These are phyloP conservation scores for Phortica okadai DNA, from an alignment of 2,888 invertebrate genomes.

Conservation along the genomic window DNA sequence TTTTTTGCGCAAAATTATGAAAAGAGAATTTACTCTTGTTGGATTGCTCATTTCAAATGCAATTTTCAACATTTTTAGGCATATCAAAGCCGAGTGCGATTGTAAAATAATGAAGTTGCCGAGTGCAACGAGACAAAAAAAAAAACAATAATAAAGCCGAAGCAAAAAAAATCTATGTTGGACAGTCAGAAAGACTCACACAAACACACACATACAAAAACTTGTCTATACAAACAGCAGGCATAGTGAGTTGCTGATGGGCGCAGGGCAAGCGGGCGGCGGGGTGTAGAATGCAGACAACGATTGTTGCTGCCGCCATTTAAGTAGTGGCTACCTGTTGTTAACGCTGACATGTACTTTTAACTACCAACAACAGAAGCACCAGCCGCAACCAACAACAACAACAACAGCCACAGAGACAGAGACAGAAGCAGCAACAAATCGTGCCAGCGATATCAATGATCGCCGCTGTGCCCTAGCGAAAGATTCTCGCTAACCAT, in stretches of 20 bases:
- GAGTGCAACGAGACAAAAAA: constrained; percentile 66
- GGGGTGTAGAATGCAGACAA: neutral
- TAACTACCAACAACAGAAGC: constrained; percentile 21
- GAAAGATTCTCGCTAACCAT: constrained; percentile 43
- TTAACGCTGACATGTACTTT: constrained; percentile 33
- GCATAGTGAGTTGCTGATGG: constrained; percentile 16
- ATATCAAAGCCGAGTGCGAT: constrained; percentile 67
- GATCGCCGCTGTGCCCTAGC: constrained; percentile 61
- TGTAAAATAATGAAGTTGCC: constrained; percentile 71
- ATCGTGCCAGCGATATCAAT: constrained; percentile 65
- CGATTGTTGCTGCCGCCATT: neutral
- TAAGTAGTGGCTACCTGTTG: constrained; percentile 59
- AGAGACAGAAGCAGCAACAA: constrained; percentile 46
- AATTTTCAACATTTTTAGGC: constrained; percentile 40
- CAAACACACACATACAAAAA: constrained; percentile 40
- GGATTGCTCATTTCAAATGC: constrained; percentile 49
- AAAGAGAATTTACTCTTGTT: constrained; percentile 10
- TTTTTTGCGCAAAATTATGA: constrained; percentile 13
- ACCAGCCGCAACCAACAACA: constrained; percentile 22
- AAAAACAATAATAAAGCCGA: constrained; percentile 38
- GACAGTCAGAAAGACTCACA: constrained; percentile 48
- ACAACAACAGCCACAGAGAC: constrained; percentile 15
- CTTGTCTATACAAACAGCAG: constrained; percentile 20
- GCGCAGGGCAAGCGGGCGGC: neutral
- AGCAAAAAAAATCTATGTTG: constrained; percentile 11